Conservation (phyloP, 2,888 invertebrate genomes). For the Nipponacmea schrenckii region DNA sequence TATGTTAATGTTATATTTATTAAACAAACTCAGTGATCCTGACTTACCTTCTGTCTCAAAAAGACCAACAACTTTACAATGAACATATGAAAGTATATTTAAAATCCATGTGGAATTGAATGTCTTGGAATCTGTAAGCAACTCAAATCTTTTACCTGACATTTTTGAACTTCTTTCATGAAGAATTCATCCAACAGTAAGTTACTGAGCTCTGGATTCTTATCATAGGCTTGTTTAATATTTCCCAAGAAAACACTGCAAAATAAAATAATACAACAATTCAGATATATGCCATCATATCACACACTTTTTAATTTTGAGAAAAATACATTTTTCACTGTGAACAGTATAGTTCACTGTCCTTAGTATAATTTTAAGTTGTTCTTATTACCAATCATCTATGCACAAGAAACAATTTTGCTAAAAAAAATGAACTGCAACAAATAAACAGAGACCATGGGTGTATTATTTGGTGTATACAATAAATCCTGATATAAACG, state of each 20-base stretch:
- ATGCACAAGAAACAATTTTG: background rate
- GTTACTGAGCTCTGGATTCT: conserved; percentile 86
- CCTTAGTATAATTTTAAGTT: background rate
- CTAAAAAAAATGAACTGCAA: background rate
- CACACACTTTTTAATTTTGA: too few species aligned
- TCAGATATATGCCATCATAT: too few species aligned
- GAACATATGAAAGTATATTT: too few species aligned
- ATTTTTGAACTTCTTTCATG: conserved; percentile 79
- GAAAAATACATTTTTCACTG: background rate
- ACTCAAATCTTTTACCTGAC: conserved; percentile 72
- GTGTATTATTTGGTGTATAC: too few species aligned
- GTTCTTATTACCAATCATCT: background rate
- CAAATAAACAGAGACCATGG: too few species aligned
- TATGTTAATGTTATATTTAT: too few species aligned
- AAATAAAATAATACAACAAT: conserved; percentile 9
- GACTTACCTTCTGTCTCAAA: too few species aligned
- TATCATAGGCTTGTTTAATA: conserved; percentile 92
- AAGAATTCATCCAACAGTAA: conserved; percentile 94
- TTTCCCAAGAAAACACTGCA: conserved; percentile 84
- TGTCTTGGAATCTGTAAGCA: too few species aligned
- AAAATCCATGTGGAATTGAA: too few species aligned
- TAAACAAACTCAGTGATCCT: too few species aligned
- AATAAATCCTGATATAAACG: background rate
- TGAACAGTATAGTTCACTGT: background rate
- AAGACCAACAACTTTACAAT: too few species aligned